Evolutionary conservation across 1,140 invertebrate species (phyloP).

Genomic region (Piezodorus guildinii): DNA sequence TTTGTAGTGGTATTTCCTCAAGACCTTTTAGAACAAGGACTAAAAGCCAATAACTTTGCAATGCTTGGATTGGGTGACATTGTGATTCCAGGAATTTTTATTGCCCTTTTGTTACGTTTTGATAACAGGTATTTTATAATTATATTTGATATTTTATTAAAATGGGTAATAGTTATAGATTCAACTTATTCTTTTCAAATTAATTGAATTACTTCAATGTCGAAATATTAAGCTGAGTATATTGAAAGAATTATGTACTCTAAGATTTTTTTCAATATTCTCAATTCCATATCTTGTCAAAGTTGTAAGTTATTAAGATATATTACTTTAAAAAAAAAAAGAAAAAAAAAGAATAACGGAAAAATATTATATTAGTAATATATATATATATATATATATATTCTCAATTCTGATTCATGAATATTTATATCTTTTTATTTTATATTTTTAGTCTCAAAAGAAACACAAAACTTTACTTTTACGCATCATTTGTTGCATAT

Average conservation of each 20-base stretch:
- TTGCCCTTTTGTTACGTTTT: conserved; percentile 90
- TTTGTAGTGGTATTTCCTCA: conserved; percentile 91
- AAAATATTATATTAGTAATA: too few relatives aligned
- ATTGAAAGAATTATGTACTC: too few relatives aligned
- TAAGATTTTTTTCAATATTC: too few relatives aligned
- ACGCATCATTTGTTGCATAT: conserved; percentile 88
- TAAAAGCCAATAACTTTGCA: conserved; percentile 88
- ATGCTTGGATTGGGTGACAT: conserved; percentile 99
- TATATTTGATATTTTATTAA: background rate
- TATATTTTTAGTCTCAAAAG: conserved; percentile 60
- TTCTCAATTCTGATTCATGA: background rate
- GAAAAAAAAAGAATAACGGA: too few relatives aligned
- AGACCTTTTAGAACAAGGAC: conserved; percentile 86
- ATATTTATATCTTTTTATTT: background rate
- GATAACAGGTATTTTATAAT: conserved; percentile 54
- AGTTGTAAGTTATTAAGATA: too few relatives aligned
- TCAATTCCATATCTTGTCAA: too few relatives aligned
- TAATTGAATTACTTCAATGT: background rate
- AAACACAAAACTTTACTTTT: conserved; percentile 83
- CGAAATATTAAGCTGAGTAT: background rate
- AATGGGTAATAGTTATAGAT: background rate
- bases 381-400: too few relatives aligned
- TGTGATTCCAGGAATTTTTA: conserved; percentile 98
- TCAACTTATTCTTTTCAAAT: background rate
- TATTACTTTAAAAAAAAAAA: too few relatives aligned